Conservation (phyloP, 2,888 invertebrate species). For the Nephrotoma appendiculata region DNA sequence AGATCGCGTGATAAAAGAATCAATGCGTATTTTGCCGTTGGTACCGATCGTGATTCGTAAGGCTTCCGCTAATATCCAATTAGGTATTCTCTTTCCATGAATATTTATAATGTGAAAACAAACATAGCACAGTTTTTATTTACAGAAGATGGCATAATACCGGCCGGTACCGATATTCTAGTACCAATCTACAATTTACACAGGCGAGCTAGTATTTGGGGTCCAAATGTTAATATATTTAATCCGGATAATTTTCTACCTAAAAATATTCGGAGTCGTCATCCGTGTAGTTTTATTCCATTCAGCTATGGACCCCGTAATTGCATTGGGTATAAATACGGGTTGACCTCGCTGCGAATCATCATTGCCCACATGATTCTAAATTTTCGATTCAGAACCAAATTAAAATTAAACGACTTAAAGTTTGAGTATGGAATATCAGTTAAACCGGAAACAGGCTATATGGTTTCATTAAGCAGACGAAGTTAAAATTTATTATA, state of each 20-base stretch:
- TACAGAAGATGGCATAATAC: background rate
- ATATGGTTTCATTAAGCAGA: background rate
- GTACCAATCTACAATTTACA: background rate
- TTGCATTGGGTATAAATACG: background rate
- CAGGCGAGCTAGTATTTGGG: background rate
- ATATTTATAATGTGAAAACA: no score
- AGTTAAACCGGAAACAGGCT: background rate
- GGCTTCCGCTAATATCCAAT: background rate
- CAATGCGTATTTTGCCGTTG: background rate
- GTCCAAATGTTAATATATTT: background rate
- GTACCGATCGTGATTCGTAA: background rate
- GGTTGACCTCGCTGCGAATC: background rate
- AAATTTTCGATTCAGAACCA: background rate
- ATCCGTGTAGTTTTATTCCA: background rate
- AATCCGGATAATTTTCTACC: conserved; percentile 1
- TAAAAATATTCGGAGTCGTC: background rate
- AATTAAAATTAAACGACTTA: background rate
- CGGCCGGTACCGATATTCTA: background rate
- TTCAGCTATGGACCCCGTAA: background rate
- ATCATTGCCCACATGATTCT: background rate
- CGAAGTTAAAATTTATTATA: background rate
- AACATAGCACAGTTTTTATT: no score
- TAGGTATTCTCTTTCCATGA: background rate
- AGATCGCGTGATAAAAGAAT: background rate
- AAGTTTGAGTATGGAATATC: background rate